Evolutionary conservation across 2,888 invertebrate genomes (phyloP).

Genomic region (Melinopterus prodromus): DNA sequence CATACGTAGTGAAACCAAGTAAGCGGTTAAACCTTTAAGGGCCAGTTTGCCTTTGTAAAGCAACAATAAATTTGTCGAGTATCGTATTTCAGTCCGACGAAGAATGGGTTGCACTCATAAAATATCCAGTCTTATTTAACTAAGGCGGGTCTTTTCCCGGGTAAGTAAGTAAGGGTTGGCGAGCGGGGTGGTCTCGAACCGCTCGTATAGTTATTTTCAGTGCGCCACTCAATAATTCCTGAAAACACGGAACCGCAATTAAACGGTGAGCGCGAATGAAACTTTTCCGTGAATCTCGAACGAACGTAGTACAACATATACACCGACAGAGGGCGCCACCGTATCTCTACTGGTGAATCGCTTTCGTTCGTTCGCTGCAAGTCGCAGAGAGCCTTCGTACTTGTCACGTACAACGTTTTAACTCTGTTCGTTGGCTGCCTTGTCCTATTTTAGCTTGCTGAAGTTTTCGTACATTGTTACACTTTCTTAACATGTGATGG

Average conservation of each 20-base stretch:
- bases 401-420: not conserved
- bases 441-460: not conserved
- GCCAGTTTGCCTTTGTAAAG: not conserved
- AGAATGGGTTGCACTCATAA: not conserved
- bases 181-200: not conserved
- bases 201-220: not conserved
- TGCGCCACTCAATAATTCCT: slow-evolving; percentile 29
- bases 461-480: not conserved
- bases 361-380: not conserved
- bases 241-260: slow-evolving; percentile 33
- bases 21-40: not conserved
- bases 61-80: not conserved
- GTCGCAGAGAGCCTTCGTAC: not conserved
- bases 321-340: not conserved
- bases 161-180: not conserved
- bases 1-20: too few species aligned
- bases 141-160: not conserved
- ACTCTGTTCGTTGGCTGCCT: not conserved
- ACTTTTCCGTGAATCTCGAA: slow-evolving; percentile 5
- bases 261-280: slow-evolving; percentile 32
- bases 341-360: not conserved
- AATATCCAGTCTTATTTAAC: slow-evolving; percentile 4
- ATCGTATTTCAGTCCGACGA: not conserved
- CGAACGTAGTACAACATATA: not conserved
- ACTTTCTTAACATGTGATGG: not conserved